These are phyloP conservation scores for Drosophila auraria DNA, from an alignment of 1,140 invertebrate species.

Conservation along the genomic window DNA sequence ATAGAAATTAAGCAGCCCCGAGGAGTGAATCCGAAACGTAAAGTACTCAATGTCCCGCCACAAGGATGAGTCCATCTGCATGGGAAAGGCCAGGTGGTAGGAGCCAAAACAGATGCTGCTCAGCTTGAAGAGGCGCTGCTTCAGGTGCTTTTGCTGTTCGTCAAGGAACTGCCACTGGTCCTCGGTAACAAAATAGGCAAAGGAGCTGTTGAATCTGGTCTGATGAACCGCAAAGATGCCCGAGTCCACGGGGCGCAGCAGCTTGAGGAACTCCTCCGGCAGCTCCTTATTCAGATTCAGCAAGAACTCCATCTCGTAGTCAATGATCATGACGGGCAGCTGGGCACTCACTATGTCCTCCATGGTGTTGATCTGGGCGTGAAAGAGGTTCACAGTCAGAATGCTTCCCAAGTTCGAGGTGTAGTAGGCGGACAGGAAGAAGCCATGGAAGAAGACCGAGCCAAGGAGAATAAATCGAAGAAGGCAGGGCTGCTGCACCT, in stretches of 20 bases:
- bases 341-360: constrained; percentile 65
- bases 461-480: constrained; percentile 57
- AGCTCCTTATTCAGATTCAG: constrained; percentile 46
- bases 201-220: constrained; percentile 62
- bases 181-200: constrained; percentile 71
- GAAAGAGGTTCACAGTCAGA: constrained; percentile 70
- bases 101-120: constrained; percentile 72
- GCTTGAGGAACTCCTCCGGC: constrained; percentile 42
- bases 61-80: constrained; percentile 69
- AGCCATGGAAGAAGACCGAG: constrained; percentile 71
- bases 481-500: constrained; percentile 38
- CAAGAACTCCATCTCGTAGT: constrained; percentile 77
- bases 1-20: constrained; percentile 67
- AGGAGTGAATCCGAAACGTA: constrained; percentile 67
- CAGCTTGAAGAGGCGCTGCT: constrained; percentile 63
- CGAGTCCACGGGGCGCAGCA: constrained; percentile 64
- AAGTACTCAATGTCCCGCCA: constrained; percentile 74
- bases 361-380: constrained; percentile 74
- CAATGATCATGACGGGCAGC: constrained; percentile 75
- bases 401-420: constrained; percentile 78
- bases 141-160: constrained; percentile 67
- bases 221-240: constrained; percentile 61
- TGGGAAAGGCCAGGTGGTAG: constrained; percentile 68
- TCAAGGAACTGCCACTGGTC: constrained; percentile 73
- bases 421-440: constrained; percentile 73